Conservation (phyloP, 2,797 vertebrate species). For the Dendrocincla tyrannina region DNA sequence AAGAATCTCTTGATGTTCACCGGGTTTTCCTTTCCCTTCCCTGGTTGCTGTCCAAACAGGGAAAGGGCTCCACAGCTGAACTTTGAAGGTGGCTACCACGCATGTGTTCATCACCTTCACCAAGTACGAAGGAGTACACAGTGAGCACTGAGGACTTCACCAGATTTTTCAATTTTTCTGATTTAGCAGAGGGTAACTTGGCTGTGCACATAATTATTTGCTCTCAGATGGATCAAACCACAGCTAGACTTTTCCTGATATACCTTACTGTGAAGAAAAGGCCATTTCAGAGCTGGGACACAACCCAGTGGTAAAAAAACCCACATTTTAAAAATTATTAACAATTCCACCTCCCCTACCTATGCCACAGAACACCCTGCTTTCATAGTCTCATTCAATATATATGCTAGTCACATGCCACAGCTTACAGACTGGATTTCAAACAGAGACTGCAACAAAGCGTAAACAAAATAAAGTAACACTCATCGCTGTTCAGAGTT, state of each 20-base stretch:
- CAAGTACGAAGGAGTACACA: not conserved
- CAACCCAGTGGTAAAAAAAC: not conserved
- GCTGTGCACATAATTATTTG: not conserved
- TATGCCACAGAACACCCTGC: not conserved
- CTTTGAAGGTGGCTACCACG: not conserved
- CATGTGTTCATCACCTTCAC: not conserved
- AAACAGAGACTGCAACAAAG: not conserved
- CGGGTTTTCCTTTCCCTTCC: not conserved
- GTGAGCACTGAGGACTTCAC: not conserved
- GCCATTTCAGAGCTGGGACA: not conserved
- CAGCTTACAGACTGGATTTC: not conserved
- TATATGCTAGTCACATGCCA: not conserved
- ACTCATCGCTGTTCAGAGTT: not conserved
- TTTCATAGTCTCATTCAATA: not conserved
- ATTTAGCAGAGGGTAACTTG: not conserved
- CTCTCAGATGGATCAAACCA: accelerated
- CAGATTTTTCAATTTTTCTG: not conserved
- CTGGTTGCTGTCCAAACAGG: not conserved
- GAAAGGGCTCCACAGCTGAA: not conserved
- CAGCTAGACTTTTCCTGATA: not conserved
- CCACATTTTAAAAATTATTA: not conserved
- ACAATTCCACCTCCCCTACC: not conserved
- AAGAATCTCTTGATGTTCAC: not conserved
- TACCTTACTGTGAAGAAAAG: not conserved
- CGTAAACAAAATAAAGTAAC: not conserved